Evolutionary conservation across 2,113 vertebrate genomes (phyloP).

Genomic region (Mesembrinibis cayennensis): DNA sequence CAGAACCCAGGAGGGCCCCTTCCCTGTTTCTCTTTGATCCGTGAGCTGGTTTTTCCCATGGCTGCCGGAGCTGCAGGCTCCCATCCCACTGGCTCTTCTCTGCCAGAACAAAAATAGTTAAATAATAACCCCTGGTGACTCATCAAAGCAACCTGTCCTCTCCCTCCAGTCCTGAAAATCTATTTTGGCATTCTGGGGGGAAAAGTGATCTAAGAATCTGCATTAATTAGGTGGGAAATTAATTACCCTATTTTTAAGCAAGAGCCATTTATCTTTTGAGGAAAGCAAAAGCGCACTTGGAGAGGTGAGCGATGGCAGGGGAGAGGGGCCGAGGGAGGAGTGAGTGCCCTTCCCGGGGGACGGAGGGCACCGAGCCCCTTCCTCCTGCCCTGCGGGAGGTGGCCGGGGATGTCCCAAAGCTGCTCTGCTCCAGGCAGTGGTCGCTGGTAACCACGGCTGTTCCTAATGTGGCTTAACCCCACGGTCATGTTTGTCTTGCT

Average conservation of each 20-base stretch:
- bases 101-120: slow-evolving; percentile 39
- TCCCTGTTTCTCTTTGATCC: neutral
- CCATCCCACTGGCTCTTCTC: neutral
- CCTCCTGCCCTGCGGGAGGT: neutral
- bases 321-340: neutral
- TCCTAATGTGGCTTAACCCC: neutral
- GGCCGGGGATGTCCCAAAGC: neutral
- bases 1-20: neutral
- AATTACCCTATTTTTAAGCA: slow-evolving; percentile 61
- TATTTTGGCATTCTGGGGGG: slow-evolving; percentile 50
- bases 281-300: neutral
- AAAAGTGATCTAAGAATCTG: slow-evolving; percentile 40
- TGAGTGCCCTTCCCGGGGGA: neutral
- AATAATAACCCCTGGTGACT: slow-evolving; percentile 33
- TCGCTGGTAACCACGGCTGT: neutral
- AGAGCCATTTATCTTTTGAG: slow-evolving; percentile 17
- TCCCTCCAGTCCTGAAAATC: slow-evolving; percentile 45
- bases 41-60: neutral
- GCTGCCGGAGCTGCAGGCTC: neutral
- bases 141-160: slow-evolving; percentile 58
- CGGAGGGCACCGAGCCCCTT: neutral
- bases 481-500: fast-evolving
- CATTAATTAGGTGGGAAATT: slow-evolving; percentile 67
- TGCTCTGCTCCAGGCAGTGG: neutral
- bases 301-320: neutral